Evolutionary conservation across 2,797 vertebrate species (phyloP), one percentile per base, ranked within the genome.

Genomic region (Gephyroberyx darwinii): DNA sequence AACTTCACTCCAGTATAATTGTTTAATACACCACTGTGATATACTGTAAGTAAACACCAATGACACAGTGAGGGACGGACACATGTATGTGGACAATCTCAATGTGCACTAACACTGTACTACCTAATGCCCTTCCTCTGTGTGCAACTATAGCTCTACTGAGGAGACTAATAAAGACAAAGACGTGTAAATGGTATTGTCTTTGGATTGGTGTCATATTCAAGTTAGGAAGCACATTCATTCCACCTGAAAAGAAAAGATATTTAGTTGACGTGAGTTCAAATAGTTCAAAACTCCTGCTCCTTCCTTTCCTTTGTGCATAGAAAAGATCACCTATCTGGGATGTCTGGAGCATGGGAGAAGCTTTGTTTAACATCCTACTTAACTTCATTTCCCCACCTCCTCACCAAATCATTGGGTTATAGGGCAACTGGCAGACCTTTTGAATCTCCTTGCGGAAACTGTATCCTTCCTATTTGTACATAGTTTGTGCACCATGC

Each of bases 1-100:
- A 56, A 73, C 59, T 71, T 87, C 90, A 93, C 91, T 93, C 91
- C 90, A 89, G 71, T 89, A 85, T 90, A 84, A 88, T 83, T 86
- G 82, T 86, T 72, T 88, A 84, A 85, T 72, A 74, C 65, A 81
- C 75, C 60, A 57, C 78, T 86, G 83, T 89, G 80, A 86, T 78
- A 82, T 89, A 83, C 63, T 91, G 68, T 86, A 73, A 85, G 82
- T 75, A 84, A 87, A 86, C 62, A 33, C 66, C 65, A 16, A 64
- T 13, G 69, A 75, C 61, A 64, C 33, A 48, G 48, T 58, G 60
- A 65, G 41, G 65, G 71, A 30, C 16, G 39, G 58, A 62, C 31
- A 26, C 10, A 47, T 53, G 59, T 50, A 45, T 53, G 64, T 69
- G 61, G 69, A 69, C 35, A 48, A 54, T 65, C 58, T 86, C 74